phyloP scores from a whole-genome alignment of 2,888 invertebrate species.

The Dryobotodes eremita region DNA sequence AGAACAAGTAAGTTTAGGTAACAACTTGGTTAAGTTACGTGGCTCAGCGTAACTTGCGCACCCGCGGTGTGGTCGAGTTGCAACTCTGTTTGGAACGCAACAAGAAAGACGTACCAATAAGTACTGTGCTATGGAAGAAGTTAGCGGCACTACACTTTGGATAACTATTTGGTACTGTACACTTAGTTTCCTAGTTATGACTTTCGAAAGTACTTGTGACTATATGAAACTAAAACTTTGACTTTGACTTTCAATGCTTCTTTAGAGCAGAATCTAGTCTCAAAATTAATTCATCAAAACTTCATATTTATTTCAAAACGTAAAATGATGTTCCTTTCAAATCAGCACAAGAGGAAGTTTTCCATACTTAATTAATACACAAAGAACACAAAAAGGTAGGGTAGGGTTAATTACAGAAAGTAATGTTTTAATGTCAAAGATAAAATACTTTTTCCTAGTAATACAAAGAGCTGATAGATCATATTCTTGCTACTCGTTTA shows the following conservation, averaged over 20 bases:
- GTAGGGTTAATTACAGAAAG: neutral
- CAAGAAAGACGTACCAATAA: constrained; percentile 12
- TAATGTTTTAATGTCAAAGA: neutral
- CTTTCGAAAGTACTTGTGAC: neutral
- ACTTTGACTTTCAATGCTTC: neutral
- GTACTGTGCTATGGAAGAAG: constrained; percentile 8
- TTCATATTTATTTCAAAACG: too few relatives aligned
- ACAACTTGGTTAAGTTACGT: constrained; percentile 40
- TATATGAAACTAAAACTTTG: neutral
- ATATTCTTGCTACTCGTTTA: neutral
- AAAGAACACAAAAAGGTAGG: too few relatives aligned
- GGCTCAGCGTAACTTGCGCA: constrained; percentile 16
- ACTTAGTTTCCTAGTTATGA: neutral
- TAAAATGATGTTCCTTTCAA: neutral
- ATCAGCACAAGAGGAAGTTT: neutral
- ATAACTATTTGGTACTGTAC: neutral
- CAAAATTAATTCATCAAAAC: neutral
- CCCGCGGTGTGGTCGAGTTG: neutral
- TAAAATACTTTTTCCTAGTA: neutral
- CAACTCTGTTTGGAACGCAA: constrained; percentile 9
- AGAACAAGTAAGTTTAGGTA: constrained; percentile 35
- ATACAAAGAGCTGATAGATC: neutral
- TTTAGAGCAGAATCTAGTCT: too few relatives aligned
- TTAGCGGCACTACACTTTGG: neutral
- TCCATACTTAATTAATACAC: too few relatives aligned